phyloP scores from a whole-genome alignment of 2,113 vertebrate genomes.

The Chloropsis cyanopogon region DNA sequence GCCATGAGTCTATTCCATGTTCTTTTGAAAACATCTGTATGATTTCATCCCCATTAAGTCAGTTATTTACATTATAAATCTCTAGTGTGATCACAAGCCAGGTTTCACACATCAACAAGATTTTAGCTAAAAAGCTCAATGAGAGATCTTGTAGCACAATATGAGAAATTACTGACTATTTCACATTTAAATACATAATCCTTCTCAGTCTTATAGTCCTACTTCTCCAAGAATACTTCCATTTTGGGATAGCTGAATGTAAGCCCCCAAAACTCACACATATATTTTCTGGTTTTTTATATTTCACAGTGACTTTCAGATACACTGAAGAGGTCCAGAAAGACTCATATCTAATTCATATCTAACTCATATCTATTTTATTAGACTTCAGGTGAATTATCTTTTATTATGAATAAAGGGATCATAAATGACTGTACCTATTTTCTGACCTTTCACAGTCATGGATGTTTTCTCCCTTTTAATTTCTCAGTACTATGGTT shows the following conservation, averaged over 20 bases:
- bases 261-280: neutral
- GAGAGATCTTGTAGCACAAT: neutral
- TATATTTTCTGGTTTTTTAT: neutral
- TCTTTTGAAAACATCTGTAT: neutral
- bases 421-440: neutral
- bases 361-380: neutral
- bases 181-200: neutral
- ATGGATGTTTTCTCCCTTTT: neutral
- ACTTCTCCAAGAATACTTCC: neutral
- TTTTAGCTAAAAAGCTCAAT: neutral
- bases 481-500: neutral
- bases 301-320: neutral
- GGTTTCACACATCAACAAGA: neutral
- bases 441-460: neutral
- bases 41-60: neutral
- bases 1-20: neutral
- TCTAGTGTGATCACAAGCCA: neutral
- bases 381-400: neutral
- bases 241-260: neutral
- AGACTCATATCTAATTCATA: neutral
- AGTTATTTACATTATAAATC: neutral
- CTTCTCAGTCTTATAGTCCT: neutral
- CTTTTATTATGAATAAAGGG: neutral
- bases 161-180: neutral
- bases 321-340: neutral